Percentiles rank a stretch among this genome's conserved stretches.
These are phyloP conservation scores for Gymnoscopelus braueri DNA, from an alignment of 2,797 vertebrate genomes.

Conservation along the genomic window DNA sequence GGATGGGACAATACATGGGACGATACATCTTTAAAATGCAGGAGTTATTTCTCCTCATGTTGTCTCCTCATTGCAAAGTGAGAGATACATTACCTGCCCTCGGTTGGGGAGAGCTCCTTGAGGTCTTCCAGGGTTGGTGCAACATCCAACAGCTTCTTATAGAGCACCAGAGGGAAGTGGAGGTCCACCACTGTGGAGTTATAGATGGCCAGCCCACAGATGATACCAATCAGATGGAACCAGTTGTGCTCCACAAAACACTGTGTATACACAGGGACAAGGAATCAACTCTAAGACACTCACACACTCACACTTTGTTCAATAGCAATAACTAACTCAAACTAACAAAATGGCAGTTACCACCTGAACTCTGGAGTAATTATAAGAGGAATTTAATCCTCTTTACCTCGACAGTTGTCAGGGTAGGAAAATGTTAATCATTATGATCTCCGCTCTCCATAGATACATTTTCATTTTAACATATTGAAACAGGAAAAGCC, in stretches of 20 bases:
- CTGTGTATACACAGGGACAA: constrained; percentile 70
- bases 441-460: too few species aligned
- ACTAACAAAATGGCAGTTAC: too few species aligned
- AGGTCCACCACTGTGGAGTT: constrained; percentile 98
- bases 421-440: too few species aligned
- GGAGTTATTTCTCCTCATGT: too few species aligned
- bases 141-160: constrained; percentile 94
- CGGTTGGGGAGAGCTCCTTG: constrained; percentile 93
- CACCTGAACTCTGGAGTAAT: too few species aligned
- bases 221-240: constrained; percentile 96
- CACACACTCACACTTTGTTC: background rate
- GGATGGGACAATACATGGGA: too few species aligned
- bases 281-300: background rate
- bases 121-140: constrained; percentile 89
- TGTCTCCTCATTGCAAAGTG: background rate
- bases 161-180: constrained; percentile 94
- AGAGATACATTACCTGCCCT: constrained; percentile 88
- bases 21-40: too few species aligned
- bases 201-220: constrained; percentile 97
- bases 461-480: too few species aligned
- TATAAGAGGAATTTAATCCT: too few species aligned
- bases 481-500: too few species aligned
- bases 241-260: constrained; percentile 99
- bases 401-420: too few species aligned
- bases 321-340: too few species aligned